Conservation (phyloP, 2,797 vertebrate species). For the Cryptoprocta ferox region DNA sequence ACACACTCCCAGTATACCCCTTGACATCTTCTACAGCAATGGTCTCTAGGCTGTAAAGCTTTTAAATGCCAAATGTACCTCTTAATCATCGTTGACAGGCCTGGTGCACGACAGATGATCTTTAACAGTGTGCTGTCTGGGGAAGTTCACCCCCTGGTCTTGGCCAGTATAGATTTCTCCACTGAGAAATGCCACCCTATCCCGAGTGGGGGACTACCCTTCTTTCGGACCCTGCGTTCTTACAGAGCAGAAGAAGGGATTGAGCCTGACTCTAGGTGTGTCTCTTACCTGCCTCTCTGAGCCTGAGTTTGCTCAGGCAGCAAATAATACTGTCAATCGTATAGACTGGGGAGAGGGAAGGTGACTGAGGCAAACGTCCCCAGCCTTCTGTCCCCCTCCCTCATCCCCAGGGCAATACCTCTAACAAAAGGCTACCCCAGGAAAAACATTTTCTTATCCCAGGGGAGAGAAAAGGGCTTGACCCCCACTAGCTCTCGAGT, state of each 20-base stretch:
- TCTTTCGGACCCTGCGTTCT: neutral
- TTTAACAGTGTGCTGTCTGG: neutral
- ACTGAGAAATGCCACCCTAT: neutral
- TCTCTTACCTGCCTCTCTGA: neutral
- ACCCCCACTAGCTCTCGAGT: neutral
- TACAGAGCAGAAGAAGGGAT: neutral
- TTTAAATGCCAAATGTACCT: neutral
- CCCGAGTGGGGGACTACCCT: accelerated
- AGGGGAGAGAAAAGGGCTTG: neutral
- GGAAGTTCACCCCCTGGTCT: neutral
- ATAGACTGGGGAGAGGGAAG: neutral
- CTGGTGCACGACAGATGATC: neutral
- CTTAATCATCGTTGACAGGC: neutral
- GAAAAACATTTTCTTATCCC: neutral
- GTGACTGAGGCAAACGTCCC: neutral
- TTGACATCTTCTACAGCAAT: neutral
- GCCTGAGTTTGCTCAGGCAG: neutral
- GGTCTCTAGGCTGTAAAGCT: neutral
- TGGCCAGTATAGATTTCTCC: neutral
- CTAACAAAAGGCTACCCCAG: neutral
- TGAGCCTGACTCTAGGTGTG: neutral
- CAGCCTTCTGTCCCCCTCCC: neutral
- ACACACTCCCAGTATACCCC: neutral
- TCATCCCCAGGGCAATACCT: too few relatives aligned
- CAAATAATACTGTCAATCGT: neutral